Percentiles rank a stretch among this genome's conserved stretches.
Evolutionary conservation across 2,888 invertebrate species (phyloP).

Genomic region (Plebejus melissa): DNA sequence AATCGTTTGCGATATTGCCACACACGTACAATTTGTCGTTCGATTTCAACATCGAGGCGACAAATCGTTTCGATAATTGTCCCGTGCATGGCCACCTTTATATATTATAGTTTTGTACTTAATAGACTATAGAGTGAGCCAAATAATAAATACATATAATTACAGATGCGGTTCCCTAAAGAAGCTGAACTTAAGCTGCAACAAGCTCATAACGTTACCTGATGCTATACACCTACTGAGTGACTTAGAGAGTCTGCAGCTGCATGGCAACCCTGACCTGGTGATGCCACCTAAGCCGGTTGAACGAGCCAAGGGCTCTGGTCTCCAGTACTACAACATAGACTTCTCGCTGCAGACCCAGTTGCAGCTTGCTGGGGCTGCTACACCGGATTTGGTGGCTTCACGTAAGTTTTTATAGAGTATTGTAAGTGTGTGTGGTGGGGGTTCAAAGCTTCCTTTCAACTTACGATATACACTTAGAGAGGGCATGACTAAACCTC

Average conservation of each 20-base stretch:
- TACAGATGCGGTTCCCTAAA: slow-evolving; percentile 94
- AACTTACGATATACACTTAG: too few relatives aligned
- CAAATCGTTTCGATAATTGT: too few relatives aligned
- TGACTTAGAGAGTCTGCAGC: slow-evolving; percentile 92
- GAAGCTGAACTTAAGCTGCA: slow-evolving; percentile 94
- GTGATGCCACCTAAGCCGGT: slow-evolving; percentile 97
- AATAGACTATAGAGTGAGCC: too few relatives aligned
- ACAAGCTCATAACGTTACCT: slow-evolving; percentile 96
- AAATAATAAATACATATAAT: too few relatives aligned
- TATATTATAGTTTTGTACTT: too few relatives aligned
- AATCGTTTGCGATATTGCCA: too few relatives aligned
- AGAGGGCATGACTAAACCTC: too few relatives aligned
- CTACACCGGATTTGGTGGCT: slow-evolving; percentile 83
- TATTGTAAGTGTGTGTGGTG: too few relatives aligned
- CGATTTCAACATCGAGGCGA: too few relatives aligned
- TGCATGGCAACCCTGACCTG: slow-evolving; percentile 95
- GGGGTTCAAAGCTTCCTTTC: too few relatives aligned
- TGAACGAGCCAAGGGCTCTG: slow-evolving; percentile 86
- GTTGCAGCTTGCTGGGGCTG: slow-evolving; percentile 93
- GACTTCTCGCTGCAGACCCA: slow-evolving; percentile 99
- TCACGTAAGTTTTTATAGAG: slow-evolving; percentile 64
- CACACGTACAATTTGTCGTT: too few relatives aligned
- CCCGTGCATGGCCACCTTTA: too few relatives aligned
- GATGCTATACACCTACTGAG: slow-evolving; percentile 97
- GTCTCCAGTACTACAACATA: slow-evolving; percentile 97